These are phyloP conservation scores for Schizaphis graminum DNA, from an alignment of 2,888 invertebrate genomes.

Conservation along the genomic window DNA sequence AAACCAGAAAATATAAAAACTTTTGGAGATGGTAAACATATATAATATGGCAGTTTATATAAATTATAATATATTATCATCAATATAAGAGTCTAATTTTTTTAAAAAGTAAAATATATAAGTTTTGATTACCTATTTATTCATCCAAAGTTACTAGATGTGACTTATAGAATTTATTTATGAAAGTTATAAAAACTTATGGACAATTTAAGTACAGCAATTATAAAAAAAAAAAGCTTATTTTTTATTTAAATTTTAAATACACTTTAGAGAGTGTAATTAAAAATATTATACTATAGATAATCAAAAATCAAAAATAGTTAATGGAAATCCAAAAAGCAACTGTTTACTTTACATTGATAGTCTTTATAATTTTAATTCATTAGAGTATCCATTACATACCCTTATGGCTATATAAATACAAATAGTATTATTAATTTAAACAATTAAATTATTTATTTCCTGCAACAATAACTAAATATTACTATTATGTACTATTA, in stretches of 20 bases:
- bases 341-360: not conserved
- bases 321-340: not conserved
- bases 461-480: not conserved
- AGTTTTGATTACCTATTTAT: not conserved
- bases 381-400: not conserved
- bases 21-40: not conserved
- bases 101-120: not conserved
- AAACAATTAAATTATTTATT: not conserved
- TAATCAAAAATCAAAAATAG: not conserved
- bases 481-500: not conserved
- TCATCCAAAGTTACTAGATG: not conserved
- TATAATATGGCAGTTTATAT: constrained; percentile 1
- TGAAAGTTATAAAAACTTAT: not conserved
- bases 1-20: constrained; percentile 2
- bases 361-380: not conserved
- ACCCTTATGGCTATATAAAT: not conserved
- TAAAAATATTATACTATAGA: not conserved
- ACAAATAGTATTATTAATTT: not conserved
- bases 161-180: not conserved
- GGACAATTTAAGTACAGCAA: not conserved
- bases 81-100: not conserved
- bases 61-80: not conserved
- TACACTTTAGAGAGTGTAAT: not conserved
- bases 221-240: not conserved
- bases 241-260: not conserved